Percentiles rank a stretch among this genome's conserved stretches.
These are phyloP conservation scores for Eurosta solidaginis DNA, from an alignment of 1,140 invertebrate species.

Conservation along the genomic window DNA sequence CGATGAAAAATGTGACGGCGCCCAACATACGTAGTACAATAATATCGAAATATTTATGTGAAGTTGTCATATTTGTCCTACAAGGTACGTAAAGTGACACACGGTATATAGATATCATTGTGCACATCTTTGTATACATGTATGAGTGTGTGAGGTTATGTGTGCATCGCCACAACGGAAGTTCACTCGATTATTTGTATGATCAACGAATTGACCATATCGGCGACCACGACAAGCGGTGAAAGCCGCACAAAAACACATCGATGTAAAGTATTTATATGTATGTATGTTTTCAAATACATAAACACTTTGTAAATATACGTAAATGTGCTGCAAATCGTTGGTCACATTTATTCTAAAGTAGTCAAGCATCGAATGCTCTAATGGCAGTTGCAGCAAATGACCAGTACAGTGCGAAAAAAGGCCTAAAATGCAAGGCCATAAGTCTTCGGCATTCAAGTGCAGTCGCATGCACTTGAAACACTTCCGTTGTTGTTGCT, in stretches of 20 bases:
- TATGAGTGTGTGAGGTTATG: not conserved
- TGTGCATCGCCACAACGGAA: constrained; percentile 45
- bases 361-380: not conserved
- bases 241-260: not conserved
- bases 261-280: not conserved
- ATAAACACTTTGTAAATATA: not conserved
- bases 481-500: constrained; percentile 20
- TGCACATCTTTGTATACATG: constrained; percentile 24
- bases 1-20: no score
- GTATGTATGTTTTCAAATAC: not conserved
- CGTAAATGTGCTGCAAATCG: not conserved
- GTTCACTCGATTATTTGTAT: constrained; percentile 49
- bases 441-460: not conserved
- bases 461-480: constrained; percentile 12
- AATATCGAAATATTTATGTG: no score
- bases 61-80: no score
- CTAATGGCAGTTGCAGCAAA: not conserved
- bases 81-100: no score
- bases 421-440: not conserved
- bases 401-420: not conserved
- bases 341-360: constrained; percentile 2
- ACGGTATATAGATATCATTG: no score
- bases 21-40: no score
- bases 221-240: not conserved
- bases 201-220: not conserved